These are phyloP conservation scores for Drosophila barbarae DNA, from an alignment of 2,888 invertebrate species.

Conservation along the genomic window DNA sequence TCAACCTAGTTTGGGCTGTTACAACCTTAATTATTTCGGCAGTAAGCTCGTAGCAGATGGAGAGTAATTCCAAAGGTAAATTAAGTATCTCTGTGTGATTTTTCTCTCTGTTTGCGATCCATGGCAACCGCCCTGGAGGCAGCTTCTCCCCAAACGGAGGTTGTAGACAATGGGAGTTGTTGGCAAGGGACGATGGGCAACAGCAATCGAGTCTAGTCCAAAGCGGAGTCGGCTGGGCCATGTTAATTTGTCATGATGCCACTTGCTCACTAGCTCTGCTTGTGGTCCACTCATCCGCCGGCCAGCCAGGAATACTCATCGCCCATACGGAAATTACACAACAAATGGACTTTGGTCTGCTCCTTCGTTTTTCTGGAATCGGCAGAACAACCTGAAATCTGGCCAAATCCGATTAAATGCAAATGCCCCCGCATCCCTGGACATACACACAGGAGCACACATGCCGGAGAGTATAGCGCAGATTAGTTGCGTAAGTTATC, in stretches of 20 bases:
- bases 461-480: conserved; percentile 32
- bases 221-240: conserved; percentile 50
- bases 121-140: conserved; percentile 6
- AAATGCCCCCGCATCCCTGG: conserved; percentile 50
- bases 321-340: conserved; percentile 56
- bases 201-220: conserved; percentile 28
- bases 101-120: conserved; percentile 8
- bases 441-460: conserved; percentile 12
- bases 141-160: conserved; percentile 2
- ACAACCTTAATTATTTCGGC: background rate
- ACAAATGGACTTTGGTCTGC: conserved; percentile 56
- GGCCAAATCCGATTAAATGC: conserved; percentile 73
- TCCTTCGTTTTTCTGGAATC: conserved; percentile 51
- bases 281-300: conserved; percentile 35
- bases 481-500: conserved; percentile 73
- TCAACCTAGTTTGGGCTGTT: background rate
- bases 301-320: conserved; percentile 10
- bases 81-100: conserved; percentile 10
- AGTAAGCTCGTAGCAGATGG: background rate
- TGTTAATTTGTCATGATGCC: conserved; percentile 72
- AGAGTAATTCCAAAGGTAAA: conserved; percentile 2
- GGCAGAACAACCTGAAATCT: conserved; percentile 68
- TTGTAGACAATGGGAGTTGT: conserved; percentile 20
- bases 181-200: conserved; percentile 41
- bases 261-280: conserved; percentile 45